phyloP scores from a whole-genome alignment of 2,113 vertebrate genomes.

The Otus sunia region DNA sequence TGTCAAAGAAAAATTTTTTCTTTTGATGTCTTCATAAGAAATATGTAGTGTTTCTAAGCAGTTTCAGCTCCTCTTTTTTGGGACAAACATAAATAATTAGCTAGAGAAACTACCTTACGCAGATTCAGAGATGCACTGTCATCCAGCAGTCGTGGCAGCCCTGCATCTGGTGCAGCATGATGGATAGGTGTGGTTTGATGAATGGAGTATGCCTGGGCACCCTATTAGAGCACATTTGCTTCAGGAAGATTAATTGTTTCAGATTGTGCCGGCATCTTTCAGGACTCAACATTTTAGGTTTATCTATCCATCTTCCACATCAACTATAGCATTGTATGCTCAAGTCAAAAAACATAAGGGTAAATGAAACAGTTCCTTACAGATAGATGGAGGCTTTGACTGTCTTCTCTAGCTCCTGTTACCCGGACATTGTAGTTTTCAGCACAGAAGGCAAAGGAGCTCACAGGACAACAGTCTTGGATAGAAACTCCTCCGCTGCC shows the following conservation, averaged over 20 bases:
- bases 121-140: conserved; percentile 16
- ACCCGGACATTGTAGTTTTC: not conserved
- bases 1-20: not conserved
- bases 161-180: conserved; percentile 42
- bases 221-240: conserved; percentile 34
- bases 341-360: not conserved
- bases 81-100: conserved; percentile 52
- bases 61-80: not conserved
- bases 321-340: not conserved
- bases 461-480: accelerated
- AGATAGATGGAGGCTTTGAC: not conserved
- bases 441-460: accelerated
- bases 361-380: not conserved
- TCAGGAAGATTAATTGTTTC: conserved; percentile 60
- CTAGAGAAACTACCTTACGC: not conserved
- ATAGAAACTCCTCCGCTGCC: accelerated
- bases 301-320: conserved; percentile 43
- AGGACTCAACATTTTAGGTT: conserved; percentile 4
- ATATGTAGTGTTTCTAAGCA: not conserved
- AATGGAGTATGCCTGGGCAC: conserved; percentile 15
- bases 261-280: conserved; percentile 47
- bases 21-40: conserved; percentile 37
- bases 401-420: not conserved
- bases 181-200: conserved; percentile 67
- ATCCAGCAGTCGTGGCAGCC: not conserved